phyloP scores from a whole-genome alignment of 2,113 vertebrate genomes.

The Falco punctatus region DNA sequence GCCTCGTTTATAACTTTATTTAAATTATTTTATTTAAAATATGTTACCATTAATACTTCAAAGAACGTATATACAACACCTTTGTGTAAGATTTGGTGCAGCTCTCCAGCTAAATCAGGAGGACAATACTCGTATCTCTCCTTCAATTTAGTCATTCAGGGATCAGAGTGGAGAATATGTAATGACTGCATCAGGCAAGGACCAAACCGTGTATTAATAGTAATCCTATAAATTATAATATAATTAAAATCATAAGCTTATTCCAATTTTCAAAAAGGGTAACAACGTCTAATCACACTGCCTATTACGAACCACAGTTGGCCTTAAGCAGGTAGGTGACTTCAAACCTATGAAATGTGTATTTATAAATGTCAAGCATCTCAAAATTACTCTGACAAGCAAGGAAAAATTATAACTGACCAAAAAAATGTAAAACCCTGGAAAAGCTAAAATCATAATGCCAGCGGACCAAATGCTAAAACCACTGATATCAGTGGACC shows the following conservation, averaged over 20 bases:
- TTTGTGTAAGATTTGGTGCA: neutral
- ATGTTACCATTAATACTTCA: neutral
- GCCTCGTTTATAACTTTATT: neutral
- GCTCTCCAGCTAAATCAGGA: neutral
- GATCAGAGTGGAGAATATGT: neutral
- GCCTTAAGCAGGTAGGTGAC: neutral
- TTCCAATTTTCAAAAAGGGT: neutral
- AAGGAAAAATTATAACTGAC: neutral
- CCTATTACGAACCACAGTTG: neutral
- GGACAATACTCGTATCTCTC: neutral
- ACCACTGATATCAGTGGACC: neutral
- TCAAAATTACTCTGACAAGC: neutral
- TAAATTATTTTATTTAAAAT: neutral
- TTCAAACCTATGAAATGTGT: neutral
- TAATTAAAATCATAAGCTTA: neutral
- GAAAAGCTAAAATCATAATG: neutral
- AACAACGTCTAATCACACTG: neutral
- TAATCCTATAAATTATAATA: neutral
- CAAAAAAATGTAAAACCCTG: neutral
- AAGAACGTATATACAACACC: neutral
- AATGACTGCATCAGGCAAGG: too few species aligned
- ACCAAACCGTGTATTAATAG: neutral
- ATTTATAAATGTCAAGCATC: neutral
- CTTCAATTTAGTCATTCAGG: neutral
- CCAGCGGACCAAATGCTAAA: neutral